These are phyloP conservation scores for Epicampocera succincta DNA, from an alignment of 2,888 invertebrate species.

Conservation along the genomic window DNA sequence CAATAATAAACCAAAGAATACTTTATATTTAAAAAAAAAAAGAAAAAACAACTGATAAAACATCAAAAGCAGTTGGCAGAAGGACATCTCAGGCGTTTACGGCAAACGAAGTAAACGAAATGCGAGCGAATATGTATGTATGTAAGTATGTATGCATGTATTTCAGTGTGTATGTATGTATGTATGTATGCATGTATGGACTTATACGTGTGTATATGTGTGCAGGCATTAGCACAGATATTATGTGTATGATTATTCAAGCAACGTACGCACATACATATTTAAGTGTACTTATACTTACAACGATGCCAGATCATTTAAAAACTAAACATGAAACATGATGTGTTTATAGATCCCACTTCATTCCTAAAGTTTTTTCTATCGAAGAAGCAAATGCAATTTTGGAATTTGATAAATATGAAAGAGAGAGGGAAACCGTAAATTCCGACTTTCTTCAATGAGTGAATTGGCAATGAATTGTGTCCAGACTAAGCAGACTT, in stretches of 20 bases:
- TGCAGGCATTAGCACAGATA: background rate
- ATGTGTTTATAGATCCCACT: background rate
- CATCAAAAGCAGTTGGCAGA: conserved; percentile 49
- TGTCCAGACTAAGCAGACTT: conserved; percentile 11
- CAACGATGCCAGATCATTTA: background rate
- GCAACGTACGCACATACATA: background rate
- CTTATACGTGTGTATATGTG: background rate
- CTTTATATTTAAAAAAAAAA: conserved; percentile 1
- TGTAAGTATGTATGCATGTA: background rate
- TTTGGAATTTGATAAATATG: background rate
- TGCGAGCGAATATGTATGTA: background rate
- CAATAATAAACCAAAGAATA: conserved; percentile 72
- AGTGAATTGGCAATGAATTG: conserved; percentile 18
- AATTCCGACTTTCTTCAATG: conserved; percentile 3
- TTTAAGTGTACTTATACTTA: background rate
- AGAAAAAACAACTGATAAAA: conserved; percentile 19
- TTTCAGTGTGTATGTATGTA: background rate
- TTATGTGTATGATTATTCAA: background rate
- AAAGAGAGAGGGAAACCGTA: conserved; percentile 37
- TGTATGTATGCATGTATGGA: background rate
- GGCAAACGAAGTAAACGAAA: background rate
- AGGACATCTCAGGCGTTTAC: conserved; percentile 7
- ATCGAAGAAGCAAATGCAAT: background rate
- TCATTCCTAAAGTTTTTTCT: background rate
- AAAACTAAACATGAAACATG: conserved; percentile 7